phyloP scores from a whole-genome alignment of 1,140 invertebrate genomes.

The Tetranychus urticae region DNA sequence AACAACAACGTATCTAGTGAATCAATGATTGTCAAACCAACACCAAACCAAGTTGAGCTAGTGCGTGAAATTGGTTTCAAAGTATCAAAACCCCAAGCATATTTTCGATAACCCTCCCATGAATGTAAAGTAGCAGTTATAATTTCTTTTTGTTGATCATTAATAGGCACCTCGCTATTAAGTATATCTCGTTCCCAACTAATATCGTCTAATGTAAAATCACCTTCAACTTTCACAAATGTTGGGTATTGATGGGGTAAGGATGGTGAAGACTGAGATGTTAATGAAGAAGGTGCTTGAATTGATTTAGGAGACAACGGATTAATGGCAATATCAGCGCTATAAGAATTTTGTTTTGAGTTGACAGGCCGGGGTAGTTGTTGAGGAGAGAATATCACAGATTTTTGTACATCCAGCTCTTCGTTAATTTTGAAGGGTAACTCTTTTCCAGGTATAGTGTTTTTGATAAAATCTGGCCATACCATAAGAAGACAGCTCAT shows the following conservation, averaged over 20 bases:
- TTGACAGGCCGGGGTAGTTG: background rate
- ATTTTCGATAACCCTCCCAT: slow-evolving; percentile 68
- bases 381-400: background rate
- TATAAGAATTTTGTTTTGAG: background rate
- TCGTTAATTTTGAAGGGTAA: background rate
- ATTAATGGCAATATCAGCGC: too few species aligned
- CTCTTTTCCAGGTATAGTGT: background rate
- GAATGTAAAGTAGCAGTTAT: slow-evolving; percentile 67
- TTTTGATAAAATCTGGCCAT: background rate
- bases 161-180: background rate
- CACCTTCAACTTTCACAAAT: background rate
- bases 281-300: too few species aligned
- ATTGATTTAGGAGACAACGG: too few species aligned
- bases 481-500: background rate
- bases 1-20: slow-evolving; percentile 72
- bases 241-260: too few species aligned
- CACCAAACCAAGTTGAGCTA: slow-evolving; percentile 66
- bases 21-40: slow-evolving; percentile 74
- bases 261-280: too few species aligned
- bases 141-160: slow-evolving; percentile 38
- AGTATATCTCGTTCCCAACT: background rate
- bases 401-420: background rate
- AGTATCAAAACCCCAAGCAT: slow-evolving; percentile 84
- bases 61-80: slow-evolving; percentile 57
- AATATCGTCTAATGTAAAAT: background rate